Base-by-base conservation (phyloP, 2,797 vertebrate genomes). In the Phalanger gymnotis region DNA sequence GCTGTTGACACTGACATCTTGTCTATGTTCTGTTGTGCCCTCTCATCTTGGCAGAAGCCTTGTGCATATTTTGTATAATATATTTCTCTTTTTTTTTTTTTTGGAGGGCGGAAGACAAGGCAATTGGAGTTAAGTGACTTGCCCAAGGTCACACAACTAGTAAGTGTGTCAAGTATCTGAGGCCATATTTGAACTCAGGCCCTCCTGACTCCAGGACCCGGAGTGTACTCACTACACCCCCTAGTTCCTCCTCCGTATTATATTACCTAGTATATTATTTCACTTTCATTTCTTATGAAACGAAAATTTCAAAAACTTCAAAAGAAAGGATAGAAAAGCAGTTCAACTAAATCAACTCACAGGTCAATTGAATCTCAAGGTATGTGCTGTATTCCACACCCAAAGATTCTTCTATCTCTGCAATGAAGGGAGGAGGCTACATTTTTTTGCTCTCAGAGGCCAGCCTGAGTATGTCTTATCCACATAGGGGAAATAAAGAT, bases 251-350 rank as follows among this genome's bases (percentile, higher is more conserved):
- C n/a, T n/a, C n/a, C n/a, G n/a, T n/a, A n/a, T n/a, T n/a, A n/a
- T n/a, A n/a, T n/a, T n/a, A n/a, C n/a, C n/a, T n/a, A n/a, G 98
- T 99, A 99, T 98, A 98, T 98, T 98, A 97, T 99, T 99, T 98
- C 31, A 16, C 13, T 66, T 66, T n/a, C 34, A 66, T 19, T n/a
- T 66, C 34, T 81, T 25, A 81, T 10, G 66, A 81, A 66, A 66
- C 19, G 16, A 66, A 66, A n/a, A 19, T n/a, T 66, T 19, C 14
- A 6, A n/a, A 40, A 73, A 73, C 13, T 40, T 73, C 66, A 73
- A 40, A 73, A 40, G 2, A 40, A n/a, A 22, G 1, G 5, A 40
- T 81, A 22, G 13, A 73, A 81, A 81, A 81, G 19, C 11, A 81
- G 66, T 81, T 47, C 66, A 81, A 81, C 34, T n/a, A 66, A 81